Base-by-base conservation (phyloP, 2,888 invertebrate species). In the Graphium colonna region DNA sequence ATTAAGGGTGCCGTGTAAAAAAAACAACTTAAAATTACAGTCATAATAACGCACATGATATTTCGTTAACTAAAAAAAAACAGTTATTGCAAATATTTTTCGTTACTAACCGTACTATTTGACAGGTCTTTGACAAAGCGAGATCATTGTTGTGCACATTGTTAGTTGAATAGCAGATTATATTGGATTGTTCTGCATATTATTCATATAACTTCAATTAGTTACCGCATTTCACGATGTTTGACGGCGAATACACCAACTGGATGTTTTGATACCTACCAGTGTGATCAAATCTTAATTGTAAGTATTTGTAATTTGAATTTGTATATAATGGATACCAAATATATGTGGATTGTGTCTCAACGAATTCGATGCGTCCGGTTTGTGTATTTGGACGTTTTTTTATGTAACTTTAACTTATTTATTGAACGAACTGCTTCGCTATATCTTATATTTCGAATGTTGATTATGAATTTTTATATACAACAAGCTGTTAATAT, bases 291-390 rank as follows among this genome's bases (percentile, higher is more conserved):
- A 41, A 12, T 15, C n/a, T 42, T 47, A 47, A 48, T 41, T 48
- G 1, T 48, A 48, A 43, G 18, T 46, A 31, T 31, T 38, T 48
- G n/a, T 49, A 49, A 53, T 40, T 39, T 33, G 21, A 44, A 49
- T 53, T 44, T 53, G 49, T 53, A 53, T 45, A 53, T 53, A 53
- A 53, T 40, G 53, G 21, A 39, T 53, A 49, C 53, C 53, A 53
- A 53, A 53, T 53, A 53, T 33, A 17, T 45, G 53, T 53, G 28
- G 13, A 53, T 38, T 17, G 16, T 16, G 12, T 40, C 16, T 8
- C 10, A 26, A 13, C 8, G 38, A 18, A 39, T 26, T 28, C n/a
- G n/a, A 18, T 40, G 44, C 33, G 31, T 31, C 28, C 21, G 26
- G 21, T 40, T 42, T 47, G 52, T 41, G 38, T 38, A 51, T 33